Evolutionary conservation across 2,113 vertebrate genomes (phyloP).

Genomic region (Erinaceus europaeus): DNA sequence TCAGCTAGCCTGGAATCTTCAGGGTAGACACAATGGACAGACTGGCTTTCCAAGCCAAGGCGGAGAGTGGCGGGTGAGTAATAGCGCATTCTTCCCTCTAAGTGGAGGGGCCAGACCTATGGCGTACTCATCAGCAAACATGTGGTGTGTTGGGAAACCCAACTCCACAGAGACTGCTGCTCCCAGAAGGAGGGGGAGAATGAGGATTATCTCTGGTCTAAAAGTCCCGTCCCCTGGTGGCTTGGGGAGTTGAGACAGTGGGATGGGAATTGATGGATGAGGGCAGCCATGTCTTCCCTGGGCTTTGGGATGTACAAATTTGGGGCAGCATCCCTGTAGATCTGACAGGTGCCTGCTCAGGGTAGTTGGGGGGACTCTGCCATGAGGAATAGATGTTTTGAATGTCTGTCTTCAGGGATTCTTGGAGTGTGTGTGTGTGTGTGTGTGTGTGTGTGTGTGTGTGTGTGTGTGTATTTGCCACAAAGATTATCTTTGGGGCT

Average conservation of each 20-base stretch:
- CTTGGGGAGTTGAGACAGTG: not conserved
- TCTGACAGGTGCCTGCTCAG: not conserved
- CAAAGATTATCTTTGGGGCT: too few species aligned
- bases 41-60: not conserved
- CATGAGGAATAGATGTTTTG: too few species aligned
- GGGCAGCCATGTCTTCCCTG: not conserved
- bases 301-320: not conserved
- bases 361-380: too few species aligned
- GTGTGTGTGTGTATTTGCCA: too few species aligned
- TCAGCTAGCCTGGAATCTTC: not conserved
- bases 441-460: too few species aligned
- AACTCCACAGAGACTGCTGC: not conserved
- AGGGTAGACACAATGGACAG: not conserved
- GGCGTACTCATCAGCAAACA: not conserved
- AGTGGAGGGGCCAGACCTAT: not conserved
- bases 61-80: not conserved
- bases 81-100: accelerated
- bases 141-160: not conserved
- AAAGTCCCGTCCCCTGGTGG: not conserved
- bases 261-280: not conserved
- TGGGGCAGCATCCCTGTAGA: not conserved
- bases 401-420: too few species aligned
- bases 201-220: not conserved
- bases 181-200: not conserved
- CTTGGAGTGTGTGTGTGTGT: too few species aligned